Percentiles rank a stretch among this genome's conserved stretches.
These are phyloP conservation scores for Bombus superbus DNA, from an alignment of 1,140 invertebrate species.

Conservation along the genomic window DNA sequence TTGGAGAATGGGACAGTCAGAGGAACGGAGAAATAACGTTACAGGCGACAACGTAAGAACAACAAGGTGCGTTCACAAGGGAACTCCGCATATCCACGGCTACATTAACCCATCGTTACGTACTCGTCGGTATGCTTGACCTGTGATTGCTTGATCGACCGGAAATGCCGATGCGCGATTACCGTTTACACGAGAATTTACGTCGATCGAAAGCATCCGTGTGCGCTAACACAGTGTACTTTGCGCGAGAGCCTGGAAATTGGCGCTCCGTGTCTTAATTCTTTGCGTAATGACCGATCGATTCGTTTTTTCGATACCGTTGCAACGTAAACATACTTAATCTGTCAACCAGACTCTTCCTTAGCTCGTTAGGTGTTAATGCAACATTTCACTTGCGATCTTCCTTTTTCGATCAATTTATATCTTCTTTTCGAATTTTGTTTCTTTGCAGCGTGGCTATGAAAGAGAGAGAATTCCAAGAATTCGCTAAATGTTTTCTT, in stretches of 20 bases:
- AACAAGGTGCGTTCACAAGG: constrained; percentile 60
- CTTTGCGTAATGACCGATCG: constrained; percentile 13
- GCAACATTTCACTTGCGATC: background rate
- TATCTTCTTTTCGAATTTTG: too few species aligned
- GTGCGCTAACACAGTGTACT: background rate
- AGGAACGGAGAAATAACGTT: constrained; percentile 30
- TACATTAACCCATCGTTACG: constrained; percentile 32
- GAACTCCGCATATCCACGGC: background rate
- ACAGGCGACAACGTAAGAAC: constrained; percentile 63
- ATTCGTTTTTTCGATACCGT: background rate
- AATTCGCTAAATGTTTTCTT: too few species aligned
- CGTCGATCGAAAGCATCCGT: constrained; percentile 24
- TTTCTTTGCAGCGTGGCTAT: too few species aligned
- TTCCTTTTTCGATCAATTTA: too few species aligned
- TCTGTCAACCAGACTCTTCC: too few species aligned
- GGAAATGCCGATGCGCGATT: constrained; percentile 53
- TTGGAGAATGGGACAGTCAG: background rate
- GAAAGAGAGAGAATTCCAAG: too few species aligned
- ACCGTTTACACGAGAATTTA: constrained; percentile 58
- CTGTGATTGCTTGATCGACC: constrained; percentile 61
- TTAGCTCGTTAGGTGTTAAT: too few species aligned
- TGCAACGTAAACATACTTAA: too few species aligned
- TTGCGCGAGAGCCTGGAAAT: constrained; percentile 34
- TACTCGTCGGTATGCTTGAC: constrained; percentile 43
- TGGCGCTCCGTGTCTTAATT: constrained; percentile 24